Evolutionary conservation across 2,888 invertebrate species (phyloP), one percentile per base, ranked within the genome.

Genomic region (Neoscelio sp.): DNA sequence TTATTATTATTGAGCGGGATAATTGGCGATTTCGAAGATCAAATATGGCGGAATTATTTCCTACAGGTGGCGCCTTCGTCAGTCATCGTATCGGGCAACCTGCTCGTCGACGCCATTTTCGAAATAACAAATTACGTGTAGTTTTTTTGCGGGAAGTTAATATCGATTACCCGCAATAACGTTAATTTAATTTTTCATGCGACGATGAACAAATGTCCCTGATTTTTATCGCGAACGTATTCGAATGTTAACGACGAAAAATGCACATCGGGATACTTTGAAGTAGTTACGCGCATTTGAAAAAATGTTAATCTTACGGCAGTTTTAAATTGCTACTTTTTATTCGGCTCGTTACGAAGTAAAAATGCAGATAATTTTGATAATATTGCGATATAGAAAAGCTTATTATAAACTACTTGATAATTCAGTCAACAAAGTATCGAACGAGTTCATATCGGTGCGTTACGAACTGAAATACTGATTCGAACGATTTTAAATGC

Each of bases 351-450:
- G 26, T 64, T 62, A 78, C 28, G 56, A 35, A 64, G 50, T 17
- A 54, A 67, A 54, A 67, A 42, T 64, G 52, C 62, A 23, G 48
- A 73, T 68, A 44, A 68, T 50, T 73, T 60, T 42, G 56, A 67
- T 60, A 46, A 38, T 42, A 13, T 62, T 54, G 38, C 67, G 67
- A 73, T 73, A 73, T 30, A 26, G 44, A 35, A 60, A 52, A 44
- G 52, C 50, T 65, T 65, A 56, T 48, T 56, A 40, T 65, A 56
- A 56, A 48, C 18, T 40, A 35, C 30, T 50, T 58, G 75, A 52
- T 60, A 75, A 67, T 75, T 50, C 46, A 64, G 60, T 75, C 60
- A 75, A 67, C 60, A 44, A 67, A 60, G 42, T 75, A 65, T 38
- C 18, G 8, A 67, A 60, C 44, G 65, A 44, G 50, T 42, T 35